Conservation (phyloP, 2,888 invertebrate genomes). For the Phania funesta region DNA sequence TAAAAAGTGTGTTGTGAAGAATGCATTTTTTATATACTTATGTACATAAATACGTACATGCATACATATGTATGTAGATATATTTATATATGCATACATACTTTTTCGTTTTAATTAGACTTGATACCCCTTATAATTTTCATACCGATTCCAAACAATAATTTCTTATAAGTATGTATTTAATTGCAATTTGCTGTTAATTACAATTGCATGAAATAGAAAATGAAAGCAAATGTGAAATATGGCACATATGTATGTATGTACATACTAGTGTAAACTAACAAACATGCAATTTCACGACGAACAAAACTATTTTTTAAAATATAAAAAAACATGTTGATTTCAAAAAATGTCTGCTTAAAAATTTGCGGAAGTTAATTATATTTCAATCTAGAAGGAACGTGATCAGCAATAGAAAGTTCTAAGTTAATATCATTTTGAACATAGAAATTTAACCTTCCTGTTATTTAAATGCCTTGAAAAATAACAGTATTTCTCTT, state of each 20-base stretch:
- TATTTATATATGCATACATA: not conserved
- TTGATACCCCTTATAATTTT: conserved; percentile 34
- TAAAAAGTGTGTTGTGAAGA: conserved; percentile 37
- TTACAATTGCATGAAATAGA: conserved; percentile 16
- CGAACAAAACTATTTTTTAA: too few relatives aligned
- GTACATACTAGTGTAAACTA: not conserved
- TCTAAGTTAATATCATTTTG: not conserved
- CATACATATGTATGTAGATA: too few relatives aligned
- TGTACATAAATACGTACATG: not conserved
- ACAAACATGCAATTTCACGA: too few relatives aligned
- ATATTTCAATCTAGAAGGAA: not conserved
- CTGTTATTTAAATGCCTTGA: not conserved
- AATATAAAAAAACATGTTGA: not conserved
- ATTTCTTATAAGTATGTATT: conserved; percentile 28
- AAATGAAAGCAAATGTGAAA: conserved; percentile 42
- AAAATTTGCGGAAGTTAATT: not conserved
- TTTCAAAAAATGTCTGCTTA: not conserved
- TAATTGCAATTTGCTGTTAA: conserved; percentile 11
- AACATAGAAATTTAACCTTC: conserved; percentile 15
- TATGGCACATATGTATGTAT: not conserved
- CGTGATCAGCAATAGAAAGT: conserved; percentile 43
- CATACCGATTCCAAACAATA: conserved; percentile 39
- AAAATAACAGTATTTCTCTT: conserved; percentile 18
- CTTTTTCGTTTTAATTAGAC: conserved; percentile 32
- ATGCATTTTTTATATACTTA: not conserved